Evolutionary conservation across 1,140 invertebrate genomes (phyloP).

Genomic region (Drosophila nigrodunni): DNA sequence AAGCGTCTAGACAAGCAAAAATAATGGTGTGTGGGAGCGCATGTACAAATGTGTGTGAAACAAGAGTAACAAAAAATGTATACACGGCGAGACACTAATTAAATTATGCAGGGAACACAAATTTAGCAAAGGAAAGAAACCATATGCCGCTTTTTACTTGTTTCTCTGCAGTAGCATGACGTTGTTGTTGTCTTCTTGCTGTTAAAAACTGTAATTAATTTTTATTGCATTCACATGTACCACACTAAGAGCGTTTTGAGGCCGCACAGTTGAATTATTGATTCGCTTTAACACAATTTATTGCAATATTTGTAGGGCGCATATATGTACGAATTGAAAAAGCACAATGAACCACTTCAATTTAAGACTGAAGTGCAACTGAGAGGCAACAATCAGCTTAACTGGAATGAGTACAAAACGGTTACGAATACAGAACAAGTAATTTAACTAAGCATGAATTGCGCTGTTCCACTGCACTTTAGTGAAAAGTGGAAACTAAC

Average conservation of each 20-base stretch:
- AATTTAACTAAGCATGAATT: slow-evolving; percentile 2
- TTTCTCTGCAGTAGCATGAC: slow-evolving; percentile 80
- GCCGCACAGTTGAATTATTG: slow-evolving; percentile 35
- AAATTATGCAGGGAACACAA: slow-evolving; percentile 64
- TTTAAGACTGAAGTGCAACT: slow-evolving; percentile 40
- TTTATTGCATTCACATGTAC: slow-evolving; percentile 45
- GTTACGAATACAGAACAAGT: not conserved
- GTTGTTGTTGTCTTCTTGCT: slow-evolving; percentile 41
- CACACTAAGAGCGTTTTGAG: slow-evolving; percentile 29
- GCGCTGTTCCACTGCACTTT: slow-evolving; percentile 2
- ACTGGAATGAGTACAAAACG: not conserved
- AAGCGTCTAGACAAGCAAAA: slow-evolving; percentile 21
- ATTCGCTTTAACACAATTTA: slow-evolving; percentile 33
- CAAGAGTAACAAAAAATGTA: slow-evolving; percentile 16
- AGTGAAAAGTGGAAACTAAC: slow-evolving; percentile 9
- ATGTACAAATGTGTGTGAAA: slow-evolving; percentile 2
- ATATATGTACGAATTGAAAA: not conserved
- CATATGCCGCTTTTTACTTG: slow-evolving; percentile 77
- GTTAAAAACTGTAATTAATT: slow-evolving; percentile 36
- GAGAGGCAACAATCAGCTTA: not conserved
- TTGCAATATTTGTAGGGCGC: slow-evolving; percentile 8
- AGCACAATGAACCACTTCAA: slow-evolving; percentile 16
- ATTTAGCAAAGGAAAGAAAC: slow-evolving; percentile 49
- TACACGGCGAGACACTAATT: slow-evolving; percentile 57
- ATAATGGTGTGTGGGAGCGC: slow-evolving; percentile 4